phyloP scores from a whole-genome alignment of 1,140 invertebrate genomes.

The Neoseiulus cucumeris region DNA sequence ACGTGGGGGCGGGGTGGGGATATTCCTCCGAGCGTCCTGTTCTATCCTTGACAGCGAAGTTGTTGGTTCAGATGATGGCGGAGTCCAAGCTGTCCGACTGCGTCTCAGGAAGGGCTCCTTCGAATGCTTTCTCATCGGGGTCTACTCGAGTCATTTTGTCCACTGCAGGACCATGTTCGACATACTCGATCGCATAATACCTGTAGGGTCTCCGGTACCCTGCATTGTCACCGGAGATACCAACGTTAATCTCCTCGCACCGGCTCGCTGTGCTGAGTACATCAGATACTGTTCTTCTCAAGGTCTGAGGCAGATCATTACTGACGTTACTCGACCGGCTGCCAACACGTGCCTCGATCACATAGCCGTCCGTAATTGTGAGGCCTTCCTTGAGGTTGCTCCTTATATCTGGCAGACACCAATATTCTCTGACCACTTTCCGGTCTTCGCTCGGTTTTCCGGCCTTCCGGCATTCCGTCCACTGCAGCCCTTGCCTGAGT shows the following conservation, averaged over 20 bases:
- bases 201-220: not conserved
- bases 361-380: not conserved
- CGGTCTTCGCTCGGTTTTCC: too few relatives aligned
- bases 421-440: not conserved
- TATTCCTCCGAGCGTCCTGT: not conserved
- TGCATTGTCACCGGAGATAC: not conserved
- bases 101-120: not conserved
- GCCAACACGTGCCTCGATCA: not conserved
- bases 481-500: too few relatives aligned
- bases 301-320: not conserved
- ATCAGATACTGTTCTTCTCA: not conserved
- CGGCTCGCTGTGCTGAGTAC: not conserved
- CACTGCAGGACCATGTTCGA: too few relatives aligned
- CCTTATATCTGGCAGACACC: not conserved
- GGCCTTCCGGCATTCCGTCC: too few relatives aligned
- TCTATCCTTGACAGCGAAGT: not conserved
- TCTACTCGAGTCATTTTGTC: not conserved
- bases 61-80: not conserved
- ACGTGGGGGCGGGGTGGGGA: not conserved
- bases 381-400: not conserved
- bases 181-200: not conserved
- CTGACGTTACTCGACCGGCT: not conserved
- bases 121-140: not conserved
- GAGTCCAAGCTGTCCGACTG: not conserved
- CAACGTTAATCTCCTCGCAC: not conserved